Evolutionary conservation across 2,888 invertebrate genomes (phyloP).

Genomic region (Beris chalybata): DNA sequence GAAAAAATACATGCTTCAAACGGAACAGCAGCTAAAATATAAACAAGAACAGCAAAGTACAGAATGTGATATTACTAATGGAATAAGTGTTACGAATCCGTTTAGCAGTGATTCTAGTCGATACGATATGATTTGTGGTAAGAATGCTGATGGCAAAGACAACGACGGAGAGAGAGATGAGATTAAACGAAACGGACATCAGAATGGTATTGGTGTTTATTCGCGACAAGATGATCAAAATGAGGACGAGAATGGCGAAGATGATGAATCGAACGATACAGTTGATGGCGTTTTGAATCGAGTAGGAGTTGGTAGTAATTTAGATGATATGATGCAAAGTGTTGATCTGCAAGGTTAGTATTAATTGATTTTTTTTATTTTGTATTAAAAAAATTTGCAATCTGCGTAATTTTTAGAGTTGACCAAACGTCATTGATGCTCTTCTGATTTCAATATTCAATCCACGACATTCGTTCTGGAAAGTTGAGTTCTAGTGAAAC

Average conservation of each 20-base stretch:
- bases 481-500: too few relatives aligned
- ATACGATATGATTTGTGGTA: conserved; percentile 4
- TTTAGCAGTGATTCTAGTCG: conserved; percentile 34
- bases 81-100: conserved; percentile 25
- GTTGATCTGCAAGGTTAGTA: conserved; percentile 46
- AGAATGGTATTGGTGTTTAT: conserved; percentile 1
- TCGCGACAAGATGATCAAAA: neutral
- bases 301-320: conserved; percentile 13
- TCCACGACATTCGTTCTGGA: too few relatives aligned
- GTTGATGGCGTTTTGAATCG: conserved; percentile 24
- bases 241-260: conserved; percentile 9
- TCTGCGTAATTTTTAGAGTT: too few relatives aligned
- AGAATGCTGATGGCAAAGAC: neutral
- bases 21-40: neutral
- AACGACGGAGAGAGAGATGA: conserved; percentile 24
- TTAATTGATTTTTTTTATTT: neutral
- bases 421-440: too few relatives aligned
- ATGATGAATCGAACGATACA: conserved; percentile 20
- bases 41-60: neutral
- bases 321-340: conserved; percentile 45
- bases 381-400: too few relatives aligned
- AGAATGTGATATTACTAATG: conserved; percentile 32
- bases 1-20: conserved; percentile 16
- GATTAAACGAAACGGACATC: conserved; percentile 7
- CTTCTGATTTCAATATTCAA: too few relatives aligned